Percentiles rank a stretch among this genome's conserved stretches.
Conservation (phyloP, 2,888 invertebrate species). For the Choreutis nemorana region DNA sequence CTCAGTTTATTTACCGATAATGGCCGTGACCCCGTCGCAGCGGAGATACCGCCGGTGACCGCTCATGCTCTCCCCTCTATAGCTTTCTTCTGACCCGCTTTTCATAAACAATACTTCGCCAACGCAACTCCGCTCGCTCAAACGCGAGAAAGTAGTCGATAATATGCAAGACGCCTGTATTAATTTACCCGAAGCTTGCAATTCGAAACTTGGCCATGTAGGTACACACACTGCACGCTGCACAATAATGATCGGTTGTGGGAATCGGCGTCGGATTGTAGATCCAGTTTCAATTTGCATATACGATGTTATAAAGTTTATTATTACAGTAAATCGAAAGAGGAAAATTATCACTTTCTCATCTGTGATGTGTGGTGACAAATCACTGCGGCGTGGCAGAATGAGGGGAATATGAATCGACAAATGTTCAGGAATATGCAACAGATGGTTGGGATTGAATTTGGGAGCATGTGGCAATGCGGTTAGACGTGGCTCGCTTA, state of each 20-base stretch:
- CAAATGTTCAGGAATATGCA: too few relatives aligned
- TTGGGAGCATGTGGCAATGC: too few relatives aligned
- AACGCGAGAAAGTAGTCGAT: conserved; percentile 56
- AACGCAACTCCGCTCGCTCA: conserved; percentile 32
- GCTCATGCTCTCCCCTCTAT: conserved; percentile 33
- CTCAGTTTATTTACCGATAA: conserved; percentile 35
- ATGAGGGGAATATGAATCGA: too few relatives aligned
- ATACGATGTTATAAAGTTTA: too few relatives aligned
- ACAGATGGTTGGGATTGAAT: too few relatives aligned
- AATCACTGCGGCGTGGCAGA: too few relatives aligned
- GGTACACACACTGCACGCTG: background rate
- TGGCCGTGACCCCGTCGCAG: conserved; percentile 57
- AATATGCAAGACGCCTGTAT: conserved; percentile 33
- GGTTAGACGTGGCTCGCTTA: too few relatives aligned
- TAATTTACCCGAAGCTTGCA: conserved; percentile 22
- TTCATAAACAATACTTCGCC: conserved; percentile 62
- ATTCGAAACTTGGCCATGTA: background rate
- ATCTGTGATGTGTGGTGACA: too few relatives aligned
- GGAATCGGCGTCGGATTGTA: too few relatives aligned
- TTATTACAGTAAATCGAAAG: too few relatives aligned
- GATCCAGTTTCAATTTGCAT: too few relatives aligned
- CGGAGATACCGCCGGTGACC: conserved; percentile 47
- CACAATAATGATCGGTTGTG: background rate
- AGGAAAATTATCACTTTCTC: too few relatives aligned
- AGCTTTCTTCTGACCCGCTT: conserved; percentile 65